Percentiles rank a stretch among this genome's conserved stretches.
Conservation (phyloP, 2,113 vertebrate species). For the Chitala chitala region DNA sequence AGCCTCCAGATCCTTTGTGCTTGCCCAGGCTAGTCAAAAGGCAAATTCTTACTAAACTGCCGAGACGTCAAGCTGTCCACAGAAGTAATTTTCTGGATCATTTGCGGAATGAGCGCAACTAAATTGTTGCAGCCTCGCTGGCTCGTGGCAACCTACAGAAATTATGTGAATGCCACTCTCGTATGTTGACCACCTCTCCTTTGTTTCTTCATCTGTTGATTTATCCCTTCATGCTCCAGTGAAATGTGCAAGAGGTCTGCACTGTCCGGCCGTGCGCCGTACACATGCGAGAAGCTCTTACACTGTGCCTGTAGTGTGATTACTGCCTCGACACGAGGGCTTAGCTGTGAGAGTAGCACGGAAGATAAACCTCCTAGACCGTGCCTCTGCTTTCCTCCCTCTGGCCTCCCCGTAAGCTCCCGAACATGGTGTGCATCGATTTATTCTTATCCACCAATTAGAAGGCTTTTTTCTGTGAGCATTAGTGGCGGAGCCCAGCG, state of each 20-base stretch:
- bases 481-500: constrained; percentile 36
- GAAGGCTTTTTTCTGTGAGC: constrained; percentile 51
- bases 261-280: background rate
- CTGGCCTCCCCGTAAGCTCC: constrained; percentile 24
- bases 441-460: constrained; percentile 56
- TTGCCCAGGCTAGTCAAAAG: background rate
- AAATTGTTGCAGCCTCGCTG: constrained; percentile 10
- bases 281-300: background rate
- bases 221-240: constrained; percentile 7
- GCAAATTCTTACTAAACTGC: background rate
- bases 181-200: background rate
- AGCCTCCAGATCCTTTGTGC: background rate
- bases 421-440: constrained; percentile 53
- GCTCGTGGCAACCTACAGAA: background rate
- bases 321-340: background rate
- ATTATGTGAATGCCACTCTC: background rate
- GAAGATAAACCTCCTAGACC: background rate
- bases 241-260: background rate
- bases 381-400: constrained; percentile 5
- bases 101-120: constrained; percentile 3
- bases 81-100: constrained; percentile 14
- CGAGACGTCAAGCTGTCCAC: background rate
- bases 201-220: background rate
- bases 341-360: constrained; percentile 19
- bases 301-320: background rate